Base-by-base conservation (phyloP, 2,113 vertebrate species). In the Oreochromis niloticus region DNA sequence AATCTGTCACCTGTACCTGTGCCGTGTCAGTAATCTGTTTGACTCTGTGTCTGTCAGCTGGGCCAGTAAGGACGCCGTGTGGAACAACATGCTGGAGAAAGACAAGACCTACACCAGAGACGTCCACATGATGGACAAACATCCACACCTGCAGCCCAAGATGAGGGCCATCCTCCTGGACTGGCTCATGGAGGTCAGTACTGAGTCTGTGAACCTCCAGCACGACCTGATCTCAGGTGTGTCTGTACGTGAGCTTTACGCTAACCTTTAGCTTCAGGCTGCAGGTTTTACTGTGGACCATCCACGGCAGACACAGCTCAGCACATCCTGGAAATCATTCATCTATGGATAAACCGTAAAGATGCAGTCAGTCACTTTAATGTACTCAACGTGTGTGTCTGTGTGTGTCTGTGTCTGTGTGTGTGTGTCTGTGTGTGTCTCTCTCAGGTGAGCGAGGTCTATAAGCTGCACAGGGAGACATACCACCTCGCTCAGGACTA, bases 401-500 rank as follows among this genome's bases (percentile, higher is more conserved):
- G 9, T 55, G n/a, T 50, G 22, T 84, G 4, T 3, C 2, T 36
- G 9, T 55, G n/a, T 50, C n/a, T n/a, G n/a, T n/a, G n/a, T n/a
- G 41, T 13, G 11, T 3, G 41, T 43, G 36, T 9, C 9, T 54
- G 9, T 55, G n/a, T 50, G 22, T 84, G 4, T 3, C 2, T 36
- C n/a, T n/a, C 71, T 30, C 89, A 99, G 99, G 98, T 99, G 83
- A 98, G 97, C 75, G 98, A 99, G 85, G 97, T 98, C 66, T 99
- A 99, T 94, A 98, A 98, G 50, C 97, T 99, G 50, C 99, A 99
- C 92, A 95, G 99, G 82, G 98, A 99, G 95, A 98, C 98, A 0
- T 99, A 98, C 92, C 98, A 99, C 95, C 95, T 99, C 89, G 98
- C 98, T 36, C 98, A 99, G 94, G 97, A 99, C 93, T 99, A 98